A percentile compares a stretch with the other conserved stretches of the same genome.
Conservation (phyloP, 2,797 vertebrate genomes). For the Melanotaenia maccullochi region DNA sequence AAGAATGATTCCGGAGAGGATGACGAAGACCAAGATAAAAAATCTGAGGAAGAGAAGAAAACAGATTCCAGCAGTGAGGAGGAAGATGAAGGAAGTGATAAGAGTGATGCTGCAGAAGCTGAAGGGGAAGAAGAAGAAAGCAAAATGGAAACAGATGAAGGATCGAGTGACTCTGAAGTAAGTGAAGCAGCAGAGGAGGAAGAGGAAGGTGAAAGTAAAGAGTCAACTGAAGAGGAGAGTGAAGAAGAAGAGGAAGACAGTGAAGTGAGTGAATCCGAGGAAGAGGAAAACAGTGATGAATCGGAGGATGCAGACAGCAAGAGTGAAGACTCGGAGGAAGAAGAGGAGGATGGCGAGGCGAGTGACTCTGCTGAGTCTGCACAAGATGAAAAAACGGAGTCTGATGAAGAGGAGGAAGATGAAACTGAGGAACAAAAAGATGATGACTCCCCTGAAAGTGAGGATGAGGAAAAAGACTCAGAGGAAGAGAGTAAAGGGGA, state of each 20-base stretch:
- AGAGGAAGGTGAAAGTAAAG: conserved; percentile 22
- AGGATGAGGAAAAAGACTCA: conserved; percentile 16
- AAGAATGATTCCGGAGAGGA: conserved; percentile 17
- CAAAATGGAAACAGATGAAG: conserved; percentile 15
- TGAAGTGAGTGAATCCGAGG: conserved; percentile 39
- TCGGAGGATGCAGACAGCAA: conserved; percentile 1
- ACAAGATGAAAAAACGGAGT: conserved; percentile 14
- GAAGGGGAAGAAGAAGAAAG: conserved; percentile 36
- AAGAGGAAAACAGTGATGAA: conserved; percentile 38
- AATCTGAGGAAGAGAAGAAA: conserved; percentile 15
- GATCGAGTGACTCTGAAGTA: conserved; percentile 28
- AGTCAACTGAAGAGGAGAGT: conserved; percentile 14
- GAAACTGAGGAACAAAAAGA: conserved; percentile 26
- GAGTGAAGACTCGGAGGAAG: conserved; percentile 26
- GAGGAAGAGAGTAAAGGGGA: conserved; percentile 9
- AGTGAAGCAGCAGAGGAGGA: conserved; percentile 39
- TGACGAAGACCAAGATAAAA: conserved; percentile 28
- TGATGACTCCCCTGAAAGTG: conserved; percentile 19
- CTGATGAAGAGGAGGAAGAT: conserved; percentile 19
- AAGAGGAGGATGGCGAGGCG: conserved; percentile 30
- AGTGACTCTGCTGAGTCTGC: conserved; percentile 25
- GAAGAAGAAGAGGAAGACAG: conserved; percentile 40
- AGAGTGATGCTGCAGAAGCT: conserved; percentile 10
- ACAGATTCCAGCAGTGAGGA: conserved; percentile 7
- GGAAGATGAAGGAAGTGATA: neutral